Base-by-base conservation (phyloP, 2,797 vertebrate species). In the Siniperca scherzeri region DNA sequence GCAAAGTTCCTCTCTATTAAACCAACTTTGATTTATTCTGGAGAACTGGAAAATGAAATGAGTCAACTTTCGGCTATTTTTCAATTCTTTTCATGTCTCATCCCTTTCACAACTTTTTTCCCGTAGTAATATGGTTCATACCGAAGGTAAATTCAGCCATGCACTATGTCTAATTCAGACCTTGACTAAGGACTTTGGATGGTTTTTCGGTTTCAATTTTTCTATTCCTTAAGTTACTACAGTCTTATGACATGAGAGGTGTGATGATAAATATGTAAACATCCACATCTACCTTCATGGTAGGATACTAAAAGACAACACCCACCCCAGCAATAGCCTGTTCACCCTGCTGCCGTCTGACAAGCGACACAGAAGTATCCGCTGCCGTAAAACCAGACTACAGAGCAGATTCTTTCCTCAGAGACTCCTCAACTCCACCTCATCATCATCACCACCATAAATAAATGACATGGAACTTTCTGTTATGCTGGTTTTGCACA, bases 11-110 rank as follows among this genome's bases (percentile, higher is more conserved):
- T 89, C 70, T 89, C 80, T 88, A 78, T 90, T 86, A 87, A 88
- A 89, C 82, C 76, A 82, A 86, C 81, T 87, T 61, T 82, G 85
- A 90, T 85, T 93, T 84, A 86, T 91, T 89, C 77, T 74, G n/a
- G 69, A 71, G 72, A 80, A 84, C 25, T 73, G 74, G 44, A 75
- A 91, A 90, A 89, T 81, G 66, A 85, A 88, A 86, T 81, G 69
- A 88, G 44, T 38, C 50, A 80, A 83, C 67, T 46, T 79, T 88
- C 7, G 0, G 44, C 78, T 79, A 74, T 76, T 78, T 85, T 64
- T 52, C 57, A 53, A 40, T 82, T 81, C 60, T 84, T 74, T 77
- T 80, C 46, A 70, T 77, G 55, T 70, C 72, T 78, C 48, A 46
- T 38, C 69, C 55, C 75, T 70, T 53, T 60, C 74, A 55, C 59